Conservation (phyloP, 1,140 invertebrate species). For the Brachionus plicatilis region DNA sequence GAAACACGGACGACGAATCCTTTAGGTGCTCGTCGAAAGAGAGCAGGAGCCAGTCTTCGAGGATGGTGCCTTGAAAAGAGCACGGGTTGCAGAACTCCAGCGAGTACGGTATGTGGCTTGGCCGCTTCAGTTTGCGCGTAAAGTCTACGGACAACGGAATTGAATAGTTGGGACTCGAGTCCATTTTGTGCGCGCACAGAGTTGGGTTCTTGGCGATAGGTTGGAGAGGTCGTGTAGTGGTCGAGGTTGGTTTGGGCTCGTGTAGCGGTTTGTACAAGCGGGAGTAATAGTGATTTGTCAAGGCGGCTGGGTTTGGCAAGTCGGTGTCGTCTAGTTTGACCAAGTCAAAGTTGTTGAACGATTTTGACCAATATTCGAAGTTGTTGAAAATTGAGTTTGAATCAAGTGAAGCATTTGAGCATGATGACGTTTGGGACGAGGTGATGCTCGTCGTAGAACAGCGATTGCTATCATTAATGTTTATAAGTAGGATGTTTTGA, state of each 20-base stretch:
- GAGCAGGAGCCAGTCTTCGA: conserved; percentile 6
- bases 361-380: conserved; percentile 32
- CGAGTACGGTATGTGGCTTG: not conserved
- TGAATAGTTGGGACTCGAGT: not conserved
- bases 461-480: not conserved
- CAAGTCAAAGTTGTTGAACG: conserved; percentile 16
- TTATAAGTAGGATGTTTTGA: conserved; percentile 3
- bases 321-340: not conserved
- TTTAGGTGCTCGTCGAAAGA: conserved; percentile 23
- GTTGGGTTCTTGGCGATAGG: not conserved
- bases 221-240: not conserved
- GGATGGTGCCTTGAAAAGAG: not conserved
- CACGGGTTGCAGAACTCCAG: not conserved
- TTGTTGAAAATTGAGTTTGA: not conserved
- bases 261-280: not conserved
- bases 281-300: not conserved
- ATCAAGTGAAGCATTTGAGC: conserved; percentile 29
- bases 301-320: not conserved
- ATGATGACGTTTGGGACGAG: not conserved
- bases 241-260: not conserved
- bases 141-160: conserved; percentile 25
- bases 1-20: not conserved
- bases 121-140: conserved; percentile 15
- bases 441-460: not conserved
- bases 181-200: not conserved